Percentiles rank a stretch among this genome's conserved stretches.
These are phyloP conservation scores for Aulostomus chinensis DNA, from an alignment of 2,797 vertebrate species.

Conservation along the genomic window DNA sequence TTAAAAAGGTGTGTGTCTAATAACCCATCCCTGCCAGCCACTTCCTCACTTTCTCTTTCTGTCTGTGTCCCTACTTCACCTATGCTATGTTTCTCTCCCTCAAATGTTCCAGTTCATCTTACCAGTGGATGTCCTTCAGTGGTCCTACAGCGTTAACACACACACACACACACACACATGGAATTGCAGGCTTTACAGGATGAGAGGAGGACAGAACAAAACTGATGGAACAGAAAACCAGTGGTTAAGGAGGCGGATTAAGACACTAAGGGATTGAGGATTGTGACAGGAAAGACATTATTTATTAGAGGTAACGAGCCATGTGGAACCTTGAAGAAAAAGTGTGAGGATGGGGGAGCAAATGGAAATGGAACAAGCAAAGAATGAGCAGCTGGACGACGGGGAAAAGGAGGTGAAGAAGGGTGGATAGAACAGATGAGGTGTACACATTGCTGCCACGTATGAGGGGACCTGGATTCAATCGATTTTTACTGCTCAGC, in stretches of 20 bases:
- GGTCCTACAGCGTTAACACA: not conserved
- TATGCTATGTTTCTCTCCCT: not conserved
- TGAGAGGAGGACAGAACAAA: constrained; percentile 5
- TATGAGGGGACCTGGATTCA: constrained; percentile 55
- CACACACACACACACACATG: constrained; percentile 3
- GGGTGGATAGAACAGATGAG: constrained; percentile 18
- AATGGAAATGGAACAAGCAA: not conserved
- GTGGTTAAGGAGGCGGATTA: constrained; percentile 27
- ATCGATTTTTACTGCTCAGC: constrained; percentile 63
- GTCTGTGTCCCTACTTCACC: constrained; percentile 10
- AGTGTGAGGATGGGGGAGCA: not conserved
- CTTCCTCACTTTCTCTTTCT: constrained; percentile 13
- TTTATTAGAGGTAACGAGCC: too few relatives aligned
- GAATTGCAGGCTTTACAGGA: constrained; percentile 6
- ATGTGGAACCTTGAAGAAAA: constrained; percentile 13
- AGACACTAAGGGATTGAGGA: constrained; percentile 11
- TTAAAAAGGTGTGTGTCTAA: not conserved
- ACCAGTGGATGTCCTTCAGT: not conserved
- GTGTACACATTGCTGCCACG: constrained; percentile 22
- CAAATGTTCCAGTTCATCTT: constrained; percentile 4
- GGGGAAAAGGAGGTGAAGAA: constrained; percentile 16
- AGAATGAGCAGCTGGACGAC: constrained; percentile 4
- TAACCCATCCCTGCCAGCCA: constrained; percentile 1
- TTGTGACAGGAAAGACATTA: constrained; percentile 13
- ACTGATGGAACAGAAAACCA: constrained; percentile 17